Base-by-base conservation (phyloP, 2,888 invertebrate species). In the Scrobipalpa costella region DNA sequence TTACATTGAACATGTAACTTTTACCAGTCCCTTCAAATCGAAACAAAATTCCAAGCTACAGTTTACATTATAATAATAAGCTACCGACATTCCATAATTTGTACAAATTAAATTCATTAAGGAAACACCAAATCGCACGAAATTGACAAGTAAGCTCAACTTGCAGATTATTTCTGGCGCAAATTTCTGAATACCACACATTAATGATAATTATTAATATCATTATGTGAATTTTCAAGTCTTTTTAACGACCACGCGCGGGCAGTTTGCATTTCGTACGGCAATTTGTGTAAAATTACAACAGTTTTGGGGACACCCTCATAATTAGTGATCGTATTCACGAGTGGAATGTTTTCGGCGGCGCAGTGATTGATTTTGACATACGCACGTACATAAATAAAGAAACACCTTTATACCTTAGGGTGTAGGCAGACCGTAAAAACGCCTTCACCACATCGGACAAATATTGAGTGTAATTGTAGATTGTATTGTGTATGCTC, bases 61-160 rank as follows among this genome's bases (percentile, higher is more conserved):
- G 21, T 52, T 27, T 52, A 52, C 50, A 13, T 27, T 73, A 74
- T 77, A 80, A 74, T 77, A 80, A 77, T 79, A 76, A 76, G 78
- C 75, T 76, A 58, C 21, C 61, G 21, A 79, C 80, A 80, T 83
- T 83, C 81, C 81, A 34, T 44, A 61, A 73, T 81, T 81, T 79
- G 82, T 79, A 83, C 83, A 82, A 44, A 87, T 88, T 85, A 85
- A 81, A 74, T 78, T 82, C 80, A 86, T 85, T 86, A 85, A 72
- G 64, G 75, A 66, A 73, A 76, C 72, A 73, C 80, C 80, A 83
- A 86, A 84, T 85, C 74, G 78, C 79, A 78, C 73, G 78, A 79
- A 80, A 79, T 79, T 78, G 76, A 88, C 87, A 86, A 84, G 85
- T 82, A 88, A 83, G 88, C 86, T 84, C 83, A 81, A 70, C 74